Percentiles rank a stretch among this genome's conserved stretches.
phyloP scores from a whole-genome alignment of 2,797 vertebrate genomes.

The Oryzias sinensis region DNA sequence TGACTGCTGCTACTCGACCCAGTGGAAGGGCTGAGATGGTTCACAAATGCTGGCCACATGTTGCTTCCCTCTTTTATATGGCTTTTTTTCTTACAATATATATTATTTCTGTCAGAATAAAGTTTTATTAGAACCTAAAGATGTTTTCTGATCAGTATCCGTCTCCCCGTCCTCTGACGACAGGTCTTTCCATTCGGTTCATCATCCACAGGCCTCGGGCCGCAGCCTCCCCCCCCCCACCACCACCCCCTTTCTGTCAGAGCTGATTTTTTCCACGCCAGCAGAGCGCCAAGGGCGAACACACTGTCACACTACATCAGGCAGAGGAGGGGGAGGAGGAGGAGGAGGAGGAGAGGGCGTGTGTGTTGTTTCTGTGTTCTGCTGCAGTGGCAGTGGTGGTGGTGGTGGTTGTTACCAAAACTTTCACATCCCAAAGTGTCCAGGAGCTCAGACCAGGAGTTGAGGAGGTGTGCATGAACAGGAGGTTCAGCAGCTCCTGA shows the following conservation, averaged over 20 bases:
- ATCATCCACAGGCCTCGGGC: slow-evolving; percentile 74
- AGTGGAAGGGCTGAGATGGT: no score
- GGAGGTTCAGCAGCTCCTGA: no score
- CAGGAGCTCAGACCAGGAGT: slow-evolving; percentile 16
- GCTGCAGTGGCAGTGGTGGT: slow-evolving; percentile 21
- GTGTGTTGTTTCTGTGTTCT: background rate
- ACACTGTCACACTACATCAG: slow-evolving; percentile 81
- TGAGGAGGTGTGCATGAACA: slow-evolving; percentile 1
- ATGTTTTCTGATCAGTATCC: no score
- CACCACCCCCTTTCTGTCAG: slow-evolving; percentile 79
- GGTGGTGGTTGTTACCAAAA: slow-evolving; percentile 34
- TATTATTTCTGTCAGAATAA: no score
- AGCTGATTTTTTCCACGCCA: slow-evolving; percentile 83
- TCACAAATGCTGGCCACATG: no score
- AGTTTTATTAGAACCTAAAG: no score
- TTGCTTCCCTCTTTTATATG: no score
- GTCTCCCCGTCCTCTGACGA: background rate
- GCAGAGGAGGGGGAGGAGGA: slow-evolving; percentile 51
- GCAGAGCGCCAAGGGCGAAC: slow-evolving; percentile 76
- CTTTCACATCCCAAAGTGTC: slow-evolving; percentile 45
- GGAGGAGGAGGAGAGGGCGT: slow-evolving; percentile 10
- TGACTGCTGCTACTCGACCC: no score
- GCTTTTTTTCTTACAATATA: no score
- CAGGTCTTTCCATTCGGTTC: slow-evolving; percentile 57
- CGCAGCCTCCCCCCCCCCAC: slow-evolving; percentile 41